Evolutionary conservation across 2,113 vertebrate genomes (phyloP).

Genomic region (Clarias batrachus): DNA sequence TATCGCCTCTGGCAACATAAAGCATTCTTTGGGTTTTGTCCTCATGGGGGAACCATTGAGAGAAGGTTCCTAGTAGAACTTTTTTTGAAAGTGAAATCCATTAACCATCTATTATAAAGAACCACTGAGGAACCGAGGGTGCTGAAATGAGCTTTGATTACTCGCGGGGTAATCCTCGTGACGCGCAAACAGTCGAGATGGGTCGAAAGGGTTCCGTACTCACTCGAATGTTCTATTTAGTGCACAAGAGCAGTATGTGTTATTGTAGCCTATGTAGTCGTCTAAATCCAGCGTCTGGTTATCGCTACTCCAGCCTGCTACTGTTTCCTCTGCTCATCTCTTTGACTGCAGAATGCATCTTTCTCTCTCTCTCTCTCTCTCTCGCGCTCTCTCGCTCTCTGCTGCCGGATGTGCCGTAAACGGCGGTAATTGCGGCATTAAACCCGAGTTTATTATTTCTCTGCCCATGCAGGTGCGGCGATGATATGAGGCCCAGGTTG

Average conservation of each 20-base stretch:
- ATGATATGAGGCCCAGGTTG: constrained; percentile 95
- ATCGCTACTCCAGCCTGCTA: neutral
- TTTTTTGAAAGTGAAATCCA: neutral
- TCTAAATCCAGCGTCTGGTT: neutral
- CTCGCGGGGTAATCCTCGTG: neutral
- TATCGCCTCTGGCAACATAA: neutral
- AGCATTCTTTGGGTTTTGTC: neutral
- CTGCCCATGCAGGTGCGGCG: constrained; percentile 94
- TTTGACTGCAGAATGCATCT: neutral
- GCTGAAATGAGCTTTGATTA: neutral
- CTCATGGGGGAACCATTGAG: neutral
- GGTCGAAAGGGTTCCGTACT: neutral
- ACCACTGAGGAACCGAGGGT: neutral
- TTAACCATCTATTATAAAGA: neutral
- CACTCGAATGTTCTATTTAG: neutral
- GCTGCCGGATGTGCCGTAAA: constrained; percentile 90
- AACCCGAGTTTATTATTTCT: constrained; percentile 99
- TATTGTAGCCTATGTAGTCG: neutral
- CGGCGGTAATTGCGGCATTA: constrained; percentile 99
- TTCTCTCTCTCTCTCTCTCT: constrained; percentile 47
- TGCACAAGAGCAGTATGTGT: neutral
- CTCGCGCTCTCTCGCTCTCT: constrained; percentile 42
- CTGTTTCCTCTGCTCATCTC: constrained; percentile 7
- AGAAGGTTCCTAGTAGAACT: constrained; percentile 4
- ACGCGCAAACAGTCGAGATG: neutral